These are phyloP conservation scores for Ceratina australensis DNA, from an alignment of 1,140 invertebrate species.

Conservation along the genomic window DNA sequence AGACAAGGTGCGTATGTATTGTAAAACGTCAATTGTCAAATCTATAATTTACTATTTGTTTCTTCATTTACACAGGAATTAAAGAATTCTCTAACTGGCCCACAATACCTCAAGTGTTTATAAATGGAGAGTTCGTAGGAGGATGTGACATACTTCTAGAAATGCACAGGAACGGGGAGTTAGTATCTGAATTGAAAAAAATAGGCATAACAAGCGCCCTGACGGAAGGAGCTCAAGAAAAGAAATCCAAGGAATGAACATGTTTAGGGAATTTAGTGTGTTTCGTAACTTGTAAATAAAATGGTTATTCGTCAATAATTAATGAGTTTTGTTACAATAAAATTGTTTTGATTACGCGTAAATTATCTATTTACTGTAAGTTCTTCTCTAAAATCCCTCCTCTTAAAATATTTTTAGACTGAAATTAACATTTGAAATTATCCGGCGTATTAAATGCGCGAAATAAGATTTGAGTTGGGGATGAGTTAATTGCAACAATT, in stretches of 20 bases:
- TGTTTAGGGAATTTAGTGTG: neutral
- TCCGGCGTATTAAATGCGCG: neutral
- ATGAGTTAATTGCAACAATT: neutral
- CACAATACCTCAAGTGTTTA: slow-evolving; percentile 98
- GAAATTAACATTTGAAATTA: neutral
- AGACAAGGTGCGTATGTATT: slow-evolving; percentile 87
- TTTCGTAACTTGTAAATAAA: slow-evolving; percentile 51
- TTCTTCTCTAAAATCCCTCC: neutral
- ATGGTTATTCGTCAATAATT: neutral
- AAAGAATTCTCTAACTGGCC: slow-evolving; percentile 98
- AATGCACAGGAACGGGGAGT: slow-evolving; percentile 97
- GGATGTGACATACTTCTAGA: slow-evolving; percentile 98
- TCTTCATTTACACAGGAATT: slow-evolving; percentile 84
- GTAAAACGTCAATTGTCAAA: too few species aligned
- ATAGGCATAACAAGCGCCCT: slow-evolving; percentile 93
- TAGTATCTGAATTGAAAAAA: slow-evolving; percentile 96
- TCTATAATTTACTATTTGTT: neutral
- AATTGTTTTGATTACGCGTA: slow-evolving; percentile 14
- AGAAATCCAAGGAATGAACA: slow-evolving; percentile 53
- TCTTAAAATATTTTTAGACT: neutral
- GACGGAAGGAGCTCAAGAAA: slow-evolving; percentile 71
- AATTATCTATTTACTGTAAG: neutral
- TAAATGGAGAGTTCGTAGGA: slow-evolving; percentile 98
- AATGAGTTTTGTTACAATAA: slow-evolving; percentile 49
- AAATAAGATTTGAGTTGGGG: neutral